Base-by-base conservation (phyloP, 1,140 invertebrate genomes). In the Neuroterus valhalla region DNA sequence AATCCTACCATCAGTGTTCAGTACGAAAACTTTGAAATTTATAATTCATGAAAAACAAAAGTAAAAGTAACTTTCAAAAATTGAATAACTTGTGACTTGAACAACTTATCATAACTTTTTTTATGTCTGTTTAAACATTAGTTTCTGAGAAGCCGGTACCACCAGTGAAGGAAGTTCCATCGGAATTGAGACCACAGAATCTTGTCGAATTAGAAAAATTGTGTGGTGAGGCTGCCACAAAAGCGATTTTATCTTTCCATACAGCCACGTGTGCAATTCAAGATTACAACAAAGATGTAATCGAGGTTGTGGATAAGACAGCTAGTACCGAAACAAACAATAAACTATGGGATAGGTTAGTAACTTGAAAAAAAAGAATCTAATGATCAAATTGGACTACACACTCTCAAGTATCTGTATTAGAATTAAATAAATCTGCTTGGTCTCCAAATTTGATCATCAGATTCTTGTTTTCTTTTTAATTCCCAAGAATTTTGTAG, bases 261-360 rank as follows among this genome's bases (percentile, higher is more conserved):
- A 85, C 90, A 69, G 93, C 93, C 10, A 84, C 91, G 15, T 84
- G 79, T 70, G 90, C 92, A 26, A 80, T 93, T 43, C 89, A 91
- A 76, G 91, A 91, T 67, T 93, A 92, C 70, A 93, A 92, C 78
- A 82, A 88, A n/a, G 91, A 94, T 74, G 91, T 94, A 4, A 89
- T 93, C 17, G 86, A 90, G 21, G 87, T 94, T 3, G 82, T 94
- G 3, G 93, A 93, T 42, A 91, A 90, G 67, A 85, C 91, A 21
- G 90, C 92, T 5, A 92, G 92, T 66, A 46, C 75, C 67, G 91
- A 91, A 46, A 80, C 91, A 21, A 91, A 91, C 74, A 85, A 89
- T 1, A 71, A 88, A 0, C 76, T 93, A 1, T 93, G 93, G 91
- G 90, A 92, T 4, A 90, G 84, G 89, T 89, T 79, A 67, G n/a